phyloP scores from a whole-genome alignment of 2,888 invertebrate species.

The Horisme vitalbata region DNA sequence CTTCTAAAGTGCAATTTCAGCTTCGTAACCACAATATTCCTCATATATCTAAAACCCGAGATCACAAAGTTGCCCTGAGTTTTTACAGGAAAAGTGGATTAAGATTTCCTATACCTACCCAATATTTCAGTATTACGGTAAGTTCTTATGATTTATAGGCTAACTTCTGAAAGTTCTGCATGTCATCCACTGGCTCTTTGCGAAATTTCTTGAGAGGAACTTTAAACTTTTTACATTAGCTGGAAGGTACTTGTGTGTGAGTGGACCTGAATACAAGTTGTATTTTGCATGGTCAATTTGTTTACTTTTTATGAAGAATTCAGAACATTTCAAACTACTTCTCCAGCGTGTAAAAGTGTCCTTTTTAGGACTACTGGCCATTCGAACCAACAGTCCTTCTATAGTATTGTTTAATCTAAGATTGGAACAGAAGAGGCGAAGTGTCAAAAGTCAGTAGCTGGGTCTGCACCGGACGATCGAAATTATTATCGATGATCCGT shows the following conservation, averaged over 20 bases:
- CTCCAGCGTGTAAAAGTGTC: no score
- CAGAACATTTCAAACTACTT: no score
- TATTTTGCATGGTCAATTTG: constrained; percentile 9
- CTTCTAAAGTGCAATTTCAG: constrained; percentile 24
- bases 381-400: no score
- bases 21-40: constrained; percentile 17
- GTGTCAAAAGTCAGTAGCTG: no score
- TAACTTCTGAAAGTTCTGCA: constrained; percentile 73
- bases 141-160: constrained; percentile 77
- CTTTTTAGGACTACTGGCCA: no score
- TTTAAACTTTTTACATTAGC: constrained; percentile 75
- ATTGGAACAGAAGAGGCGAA: no score
- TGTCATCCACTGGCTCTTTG: constrained; percentile 74
- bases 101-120: constrained; percentile 72
- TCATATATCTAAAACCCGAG: constrained; percentile 60
- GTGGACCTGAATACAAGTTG: constrained; percentile 38
- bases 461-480: no score
- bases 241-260: constrained; percentile 53
- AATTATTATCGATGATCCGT: no score
- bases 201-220: constrained; percentile 65
- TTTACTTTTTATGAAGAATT: background rate
- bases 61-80: constrained; percentile 65
- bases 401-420: no score
- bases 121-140: constrained; percentile 72
- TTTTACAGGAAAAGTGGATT: constrained; percentile 77